Percentiles rank a stretch among this genome's conserved stretches.
phyloP scores from a whole-genome alignment of 2,888 invertebrate species.

The Itoplectis maculator region DNA sequence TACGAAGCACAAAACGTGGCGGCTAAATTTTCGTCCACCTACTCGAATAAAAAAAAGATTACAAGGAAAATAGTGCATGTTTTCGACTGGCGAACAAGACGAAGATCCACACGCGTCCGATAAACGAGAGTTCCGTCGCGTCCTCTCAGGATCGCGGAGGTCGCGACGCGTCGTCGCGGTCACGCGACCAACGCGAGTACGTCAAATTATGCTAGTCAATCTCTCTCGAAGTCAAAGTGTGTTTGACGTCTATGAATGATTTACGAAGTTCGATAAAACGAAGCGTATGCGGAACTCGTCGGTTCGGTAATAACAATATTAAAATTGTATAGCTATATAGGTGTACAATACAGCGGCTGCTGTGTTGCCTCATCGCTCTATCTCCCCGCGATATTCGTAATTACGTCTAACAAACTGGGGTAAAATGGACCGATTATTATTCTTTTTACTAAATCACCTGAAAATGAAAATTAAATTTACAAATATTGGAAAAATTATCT shows the following conservation, averaged over 20 bases:
- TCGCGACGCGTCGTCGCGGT: conserved; percentile 9
- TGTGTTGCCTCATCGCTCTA: conserved; percentile 23
- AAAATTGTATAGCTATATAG: background rate
- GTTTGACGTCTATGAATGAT: conserved; percentile 56
- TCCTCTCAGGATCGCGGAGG: conserved; percentile 28
- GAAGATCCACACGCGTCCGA: conserved; percentile 10
- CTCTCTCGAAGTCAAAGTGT: conserved; percentile 15
- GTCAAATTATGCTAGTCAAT: conserved; percentile 46
- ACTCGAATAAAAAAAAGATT: background rate
- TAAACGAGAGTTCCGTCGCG: background rate
- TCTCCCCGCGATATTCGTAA: conserved; percentile 5
- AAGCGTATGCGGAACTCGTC: conserved; percentile 39
- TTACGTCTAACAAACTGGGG: background rate
- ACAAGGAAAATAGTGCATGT: conserved; percentile 1
- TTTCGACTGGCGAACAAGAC: background rate
- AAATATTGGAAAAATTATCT: background rate
- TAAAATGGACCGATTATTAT: background rate
- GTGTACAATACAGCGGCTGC: background rate
- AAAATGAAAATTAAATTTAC: background rate
- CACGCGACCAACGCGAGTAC: background rate
- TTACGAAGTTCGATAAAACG: conserved; percentile 50
- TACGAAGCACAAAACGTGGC: no score
- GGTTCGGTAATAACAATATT: conserved; percentile 16
- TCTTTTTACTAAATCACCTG: no score
- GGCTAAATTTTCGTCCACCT: no score